These are phyloP conservation scores for Tauraco hartlaubi DNA, from an alignment of 2,797 vertebrate genomes.

Conservation along the genomic window DNA sequence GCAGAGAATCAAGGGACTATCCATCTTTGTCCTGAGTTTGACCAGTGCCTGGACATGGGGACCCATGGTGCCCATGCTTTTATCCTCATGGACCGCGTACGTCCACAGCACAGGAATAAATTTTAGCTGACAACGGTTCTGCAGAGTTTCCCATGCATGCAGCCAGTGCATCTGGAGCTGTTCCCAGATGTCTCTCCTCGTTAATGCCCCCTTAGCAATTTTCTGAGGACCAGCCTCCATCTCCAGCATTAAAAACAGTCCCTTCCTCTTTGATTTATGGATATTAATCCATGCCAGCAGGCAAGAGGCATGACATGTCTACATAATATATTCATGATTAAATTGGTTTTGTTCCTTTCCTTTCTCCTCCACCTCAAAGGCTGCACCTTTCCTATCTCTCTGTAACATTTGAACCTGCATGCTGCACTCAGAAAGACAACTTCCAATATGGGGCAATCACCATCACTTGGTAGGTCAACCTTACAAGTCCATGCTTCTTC, in stretches of 20 bases:
- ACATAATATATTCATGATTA: slow-evolving; percentile 63
- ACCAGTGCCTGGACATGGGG: not conserved
- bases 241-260: slow-evolving; percentile 65
- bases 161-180: slow-evolving; percentile 54
- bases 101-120: not conserved
- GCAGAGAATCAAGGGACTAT: not conserved
- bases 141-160: slow-evolving; percentile 6
- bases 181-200: slow-evolving; percentile 57
- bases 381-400: not conserved
- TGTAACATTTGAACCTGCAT: not conserved
- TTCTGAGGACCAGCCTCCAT: slow-evolving; percentile 68
- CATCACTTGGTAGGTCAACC: not conserved
- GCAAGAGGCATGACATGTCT: slow-evolving; percentile 56
- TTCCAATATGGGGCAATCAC: not conserved
- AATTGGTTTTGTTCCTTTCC: slow-evolving; percentile 43
- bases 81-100: not conserved
- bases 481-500: not conserved
- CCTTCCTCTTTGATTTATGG: slow-evolving; percentile 74
- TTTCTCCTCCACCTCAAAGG: slow-evolving; percentile 12
- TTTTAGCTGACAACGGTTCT: slow-evolving; percentile 30
- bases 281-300: slow-evolving; percentile 57
- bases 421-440: not conserved
- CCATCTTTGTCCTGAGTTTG: not conserved
- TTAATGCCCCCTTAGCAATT: slow-evolving; percentile 70
- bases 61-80: not conserved